These are phyloP conservation scores for Peribatodes rhomboidaria DNA, from an alignment of 2,888 invertebrate genomes.

Conservation along the genomic window DNA sequence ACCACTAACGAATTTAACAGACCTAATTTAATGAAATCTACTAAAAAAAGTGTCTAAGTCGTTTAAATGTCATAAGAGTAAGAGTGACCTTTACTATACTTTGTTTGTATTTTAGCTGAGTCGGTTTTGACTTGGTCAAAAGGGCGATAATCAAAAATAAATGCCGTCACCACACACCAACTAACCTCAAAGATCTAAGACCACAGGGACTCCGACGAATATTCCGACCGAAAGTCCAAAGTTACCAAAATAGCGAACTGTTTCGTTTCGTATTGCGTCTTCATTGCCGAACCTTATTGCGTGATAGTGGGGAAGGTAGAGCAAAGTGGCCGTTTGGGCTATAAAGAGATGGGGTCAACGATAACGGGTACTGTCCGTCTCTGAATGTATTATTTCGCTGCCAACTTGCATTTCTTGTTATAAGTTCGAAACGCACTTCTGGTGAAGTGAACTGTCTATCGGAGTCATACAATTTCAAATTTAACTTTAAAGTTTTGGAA, in stretches of 20 bases:
- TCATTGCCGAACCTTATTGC: conserved; percentile 40
- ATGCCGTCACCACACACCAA: neutral
- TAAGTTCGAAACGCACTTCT: neutral
- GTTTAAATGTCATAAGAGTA: too few species aligned
- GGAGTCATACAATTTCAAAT: neutral
- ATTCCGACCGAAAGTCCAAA: neutral
- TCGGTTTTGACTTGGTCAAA: neutral
- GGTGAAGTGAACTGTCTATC: neutral
- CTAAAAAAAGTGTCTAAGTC: too few species aligned
- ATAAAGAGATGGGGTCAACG: conserved; percentile 63
- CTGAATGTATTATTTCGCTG: conserved; percentile 52
- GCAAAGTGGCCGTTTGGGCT: conserved; percentile 55
- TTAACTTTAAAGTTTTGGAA: neutral
- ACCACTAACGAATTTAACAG: too few species aligned
- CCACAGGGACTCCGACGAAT: too few species aligned
- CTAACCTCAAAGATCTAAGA: neutral
- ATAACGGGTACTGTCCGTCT: conserved; percentile 50
- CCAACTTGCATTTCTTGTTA: conserved; percentile 14
- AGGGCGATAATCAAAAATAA: neutral
- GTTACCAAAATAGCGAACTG: conserved; percentile 9
- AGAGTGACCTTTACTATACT: too few species aligned
- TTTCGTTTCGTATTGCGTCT: conserved; percentile 11
- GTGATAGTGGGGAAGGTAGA: conserved; percentile 47
- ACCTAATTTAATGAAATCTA: too few species aligned
- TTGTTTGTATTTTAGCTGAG: too few species aligned